Conservation (phyloP, 2,888 invertebrate species). For the Platerodrilus igneus region DNA sequence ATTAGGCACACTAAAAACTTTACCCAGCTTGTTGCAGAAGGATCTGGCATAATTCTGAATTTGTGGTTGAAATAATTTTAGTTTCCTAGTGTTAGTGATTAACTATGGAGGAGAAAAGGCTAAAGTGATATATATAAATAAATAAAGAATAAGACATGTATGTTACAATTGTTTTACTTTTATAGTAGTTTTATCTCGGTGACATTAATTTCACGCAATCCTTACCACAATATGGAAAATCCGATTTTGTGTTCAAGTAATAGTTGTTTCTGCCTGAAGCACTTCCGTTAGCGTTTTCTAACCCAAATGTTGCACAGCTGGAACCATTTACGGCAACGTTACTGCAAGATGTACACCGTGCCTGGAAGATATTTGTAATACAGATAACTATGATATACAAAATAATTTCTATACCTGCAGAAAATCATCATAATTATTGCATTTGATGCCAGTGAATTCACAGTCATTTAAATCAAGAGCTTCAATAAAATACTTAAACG, state of each 20-base stretch:
- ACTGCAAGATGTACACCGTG: conserved; percentile 36
- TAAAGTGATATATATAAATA: too few species aligned
- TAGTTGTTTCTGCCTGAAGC: conserved; percentile 35
- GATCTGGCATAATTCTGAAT: too few species aligned
- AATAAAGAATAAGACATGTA: too few species aligned
- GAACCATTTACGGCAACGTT: conserved; percentile 25
- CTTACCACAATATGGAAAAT: conserved; percentile 43
- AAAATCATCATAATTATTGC: conserved; percentile 39
- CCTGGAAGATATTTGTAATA: conserved; percentile 30
- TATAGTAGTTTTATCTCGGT: conserved; percentile 9
- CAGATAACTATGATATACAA: background rate
- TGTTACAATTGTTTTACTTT: too few species aligned
- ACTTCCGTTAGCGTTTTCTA: too few species aligned
- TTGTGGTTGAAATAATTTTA: too few species aligned
- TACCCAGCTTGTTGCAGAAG: too few species aligned
- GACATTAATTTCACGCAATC: conserved; percentile 20
- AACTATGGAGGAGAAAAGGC: too few species aligned
- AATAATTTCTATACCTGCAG: conserved; percentile 25
- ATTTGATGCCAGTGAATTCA: conserved; percentile 42
- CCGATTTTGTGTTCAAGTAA: conserved; percentile 39
- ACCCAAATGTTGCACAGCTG: conserved; percentile 40
- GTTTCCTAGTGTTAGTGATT: too few species aligned
- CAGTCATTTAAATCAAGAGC: conserved; percentile 40
- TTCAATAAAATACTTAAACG: conserved; percentile 48
- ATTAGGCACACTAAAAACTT: too few species aligned